Base-by-base conservation (phyloP, 1,140 invertebrate species). In the Drosophila truncata region DNA sequence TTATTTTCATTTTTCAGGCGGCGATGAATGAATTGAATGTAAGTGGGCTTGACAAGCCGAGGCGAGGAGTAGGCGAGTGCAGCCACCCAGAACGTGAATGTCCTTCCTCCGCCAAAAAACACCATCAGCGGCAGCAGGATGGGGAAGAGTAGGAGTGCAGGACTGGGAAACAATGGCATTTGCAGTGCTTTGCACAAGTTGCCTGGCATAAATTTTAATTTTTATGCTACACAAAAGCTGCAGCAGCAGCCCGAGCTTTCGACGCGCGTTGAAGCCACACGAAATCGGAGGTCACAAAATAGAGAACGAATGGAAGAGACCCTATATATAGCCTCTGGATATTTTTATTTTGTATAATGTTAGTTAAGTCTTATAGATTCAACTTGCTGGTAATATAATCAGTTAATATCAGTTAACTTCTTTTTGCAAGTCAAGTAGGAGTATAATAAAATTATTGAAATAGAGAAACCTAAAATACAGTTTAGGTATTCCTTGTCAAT, bases 141-240 rank as follows among this genome's bases (percentile, higher is more conserved):
- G 54, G 39, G 44, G 52, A 52, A 18, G 29, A 20, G 50, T 33
- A n/a, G 14, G 46, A 25, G 18, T 8, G 50, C 50, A 16, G 50
- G 50, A 35, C 31, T 55, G 73, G 42, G 60, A 87, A 86, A 86
- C 83, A 86, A 86, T 87, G 80, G 83, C 83, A 83, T 80, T 82
- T 73, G 83, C 80, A 87, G 79, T 80, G 83, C 83, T 87, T 86
- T 87, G 82, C 83, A 77, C 83, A 87, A 87, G 76, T 87, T 83
- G 83, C 79, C 63, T 80, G 76, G 83, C 83, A 87, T 86, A 86
- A 86, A 86, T 86, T 87, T 86, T 86, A 86, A 86, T 86, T 86
- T 86, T 87, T 86, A 87, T 86, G 80, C 83, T 82, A 82, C 82
- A 86, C 82, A 86, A 86, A 86, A 86, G 82, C 82, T 31, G 79